Evolutionary conservation across 2,888 invertebrate genomes (phyloP), one percentile per base, ranked within the genome.

Genomic region (Drosophila anomalata): DNA sequence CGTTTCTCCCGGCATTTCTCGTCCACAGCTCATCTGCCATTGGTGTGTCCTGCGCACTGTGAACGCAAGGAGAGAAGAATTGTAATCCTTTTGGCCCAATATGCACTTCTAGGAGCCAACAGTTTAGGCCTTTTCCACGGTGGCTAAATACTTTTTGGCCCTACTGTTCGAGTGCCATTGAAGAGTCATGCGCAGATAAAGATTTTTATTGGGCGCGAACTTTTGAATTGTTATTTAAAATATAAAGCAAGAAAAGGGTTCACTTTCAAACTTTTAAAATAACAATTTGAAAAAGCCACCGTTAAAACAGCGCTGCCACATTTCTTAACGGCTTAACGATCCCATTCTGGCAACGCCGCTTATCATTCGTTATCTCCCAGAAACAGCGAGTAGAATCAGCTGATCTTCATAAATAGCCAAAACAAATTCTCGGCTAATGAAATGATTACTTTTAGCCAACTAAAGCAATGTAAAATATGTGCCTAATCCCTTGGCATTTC

Each of bases 101-200:
- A 11, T 33, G 31, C 50, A 50, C n/a, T 26, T n/a, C n/a, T 12
- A 22, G 22, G 4, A 12, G 22, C 33, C 5, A 2, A n/a, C 4
- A 8, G 33, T n/a, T 14, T 26, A 24, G 51, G 46, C 42, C 33
- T 44, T 5, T 6, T 12, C 2, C 44, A 22, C 6, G 7, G 4
- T 12, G 24, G 9, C 0, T 11, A 9, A 2, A 1, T 9, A 44
- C 55, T 47, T 48, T 33, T 50, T 0, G 42, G 12, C 29, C 24
- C 8, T 22, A 66, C 54, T 42, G 53, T 62, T 53, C n/a, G 11
- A 26, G 7, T 52, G 29, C n/a, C 22, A 57, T 71, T 80, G 87
- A 78, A 73, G 85, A 85, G 81, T 55, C 88, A 79, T 88, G 89
- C 89, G 89, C 86, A 73, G 1, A 2, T 8, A 48, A 1, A 3